Conservation (phyloP, 2,797 vertebrate species). For the Cuculus canorus region DNA sequence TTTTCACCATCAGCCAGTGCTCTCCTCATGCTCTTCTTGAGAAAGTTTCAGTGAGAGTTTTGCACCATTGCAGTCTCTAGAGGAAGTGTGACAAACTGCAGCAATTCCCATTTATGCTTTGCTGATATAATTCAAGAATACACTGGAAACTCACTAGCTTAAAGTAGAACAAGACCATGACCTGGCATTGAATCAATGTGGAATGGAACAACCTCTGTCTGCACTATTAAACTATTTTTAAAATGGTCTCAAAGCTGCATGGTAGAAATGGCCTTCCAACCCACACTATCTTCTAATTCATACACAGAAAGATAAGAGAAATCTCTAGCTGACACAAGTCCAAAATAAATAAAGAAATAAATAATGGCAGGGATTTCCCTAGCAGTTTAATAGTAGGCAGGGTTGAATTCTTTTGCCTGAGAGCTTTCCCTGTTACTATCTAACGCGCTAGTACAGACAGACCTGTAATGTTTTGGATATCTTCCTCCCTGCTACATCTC, state of each 20-base stretch:
- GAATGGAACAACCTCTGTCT: background rate
- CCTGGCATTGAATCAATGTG: background rate
- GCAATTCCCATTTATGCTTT: background rate
- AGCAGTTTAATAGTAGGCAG: background rate
- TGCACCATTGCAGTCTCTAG: background rate
- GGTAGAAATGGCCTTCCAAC: background rate
- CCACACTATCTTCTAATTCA: background rate
- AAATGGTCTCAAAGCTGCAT: background rate
- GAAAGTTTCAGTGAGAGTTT: background rate
- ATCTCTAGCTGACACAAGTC: too few relatives aligned
- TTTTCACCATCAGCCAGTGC: background rate
- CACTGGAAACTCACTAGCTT: background rate
- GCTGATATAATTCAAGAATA: background rate
- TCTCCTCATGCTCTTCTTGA: background rate
- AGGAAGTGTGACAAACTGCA: background rate
- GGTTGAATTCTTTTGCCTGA: background rate
- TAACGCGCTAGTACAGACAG: background rate
- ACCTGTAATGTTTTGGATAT: background rate
- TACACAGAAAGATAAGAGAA: background rate
- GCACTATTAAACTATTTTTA: background rate
- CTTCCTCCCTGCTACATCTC: background rate
- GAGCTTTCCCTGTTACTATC: background rate
- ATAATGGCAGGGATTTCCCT: background rate
- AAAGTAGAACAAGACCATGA: background rate
- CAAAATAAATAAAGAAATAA: background rate